Evolutionary conservation across 2,888 invertebrate genomes (phyloP), one percentile per base, ranked within the genome.

Genomic region (Euplagia quadripunctaria): DNA sequence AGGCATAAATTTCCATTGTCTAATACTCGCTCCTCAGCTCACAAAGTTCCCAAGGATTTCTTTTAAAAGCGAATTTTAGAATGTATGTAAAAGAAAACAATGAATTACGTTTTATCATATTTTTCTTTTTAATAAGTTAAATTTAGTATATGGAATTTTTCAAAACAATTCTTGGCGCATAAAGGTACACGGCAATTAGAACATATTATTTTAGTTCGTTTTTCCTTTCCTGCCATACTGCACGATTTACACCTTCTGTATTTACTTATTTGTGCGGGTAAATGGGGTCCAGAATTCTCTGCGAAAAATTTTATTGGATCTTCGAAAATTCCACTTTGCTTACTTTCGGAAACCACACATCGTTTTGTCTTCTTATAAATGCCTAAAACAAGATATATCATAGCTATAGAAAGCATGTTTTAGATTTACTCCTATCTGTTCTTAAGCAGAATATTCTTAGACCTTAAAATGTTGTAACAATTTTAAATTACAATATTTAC

Each of bases 201-300:
- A 58, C 68, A 68, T 58, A 69, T 69, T 9, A 49, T 46, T 69
- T 69, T 69, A 49, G 68, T 55, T 43, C 68, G 68, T 43, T 58
- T 55, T 20, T 68, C 55, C 41, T 58, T 68, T 43, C 55, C 55
- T 41, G 42, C n/a, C 58, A 68, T 72, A 74, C 76, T 77, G 71
- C 76, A 77, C 55, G 64, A 67, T 74, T 67, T 67, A 68, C 74
- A 76, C 61, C 76, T 72, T 64, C 70, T 75, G 67, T 75, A 77
- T 64, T 71, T 75, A 70, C 52, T 66, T 70, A 70, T 65, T 64
- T 75, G 64, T 72, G 20, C 67, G 64, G 77, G 75, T 72, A 70
- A 70, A 65, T 75, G 72, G 7, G 31, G 31, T 2, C 46, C 66
- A 17, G 66, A 5, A 31, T 66, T 49, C 7, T 49, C 8, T 51